Evolutionary conservation across 2,888 invertebrate species (phyloP).

Genomic region (Lasius fuliginosus): DNA sequence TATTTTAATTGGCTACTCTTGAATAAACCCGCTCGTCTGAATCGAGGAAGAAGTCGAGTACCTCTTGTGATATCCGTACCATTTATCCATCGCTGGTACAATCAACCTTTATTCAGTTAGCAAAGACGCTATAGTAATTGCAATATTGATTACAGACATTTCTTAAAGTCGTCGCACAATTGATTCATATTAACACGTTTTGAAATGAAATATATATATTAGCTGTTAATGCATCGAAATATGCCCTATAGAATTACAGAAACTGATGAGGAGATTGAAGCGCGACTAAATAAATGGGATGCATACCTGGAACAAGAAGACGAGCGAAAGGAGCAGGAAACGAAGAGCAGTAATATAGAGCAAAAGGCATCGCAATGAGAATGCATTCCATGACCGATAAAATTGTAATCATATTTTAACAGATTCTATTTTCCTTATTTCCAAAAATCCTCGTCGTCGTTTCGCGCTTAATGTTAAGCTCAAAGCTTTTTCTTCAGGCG

Average conservation of each 20-base stretch:
- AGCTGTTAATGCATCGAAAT: conserved; percentile 7
- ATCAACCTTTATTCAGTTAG: not conserved
- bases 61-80: not conserved
- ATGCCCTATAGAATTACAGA: conserved; percentile 90
- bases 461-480: conserved; percentile 25
- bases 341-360: not conserved
- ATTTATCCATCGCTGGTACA: conserved; percentile 19
- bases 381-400: conserved; percentile 8
- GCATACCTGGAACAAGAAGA: conserved; percentile 91
- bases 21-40: not conserved
- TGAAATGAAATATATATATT: not conserved
- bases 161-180: not conserved
- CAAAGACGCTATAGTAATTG: not conserved
- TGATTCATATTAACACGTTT: not conserved
- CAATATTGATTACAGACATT: not conserved
- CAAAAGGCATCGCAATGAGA: conserved; percentile 36
- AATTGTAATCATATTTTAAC: conserved; percentile 32
- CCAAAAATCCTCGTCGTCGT: not conserved
- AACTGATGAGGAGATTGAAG: conserved; percentile 94
- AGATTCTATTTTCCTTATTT: conserved; percentile 43
- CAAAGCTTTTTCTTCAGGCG: conserved; percentile 9
- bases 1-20: not conserved
- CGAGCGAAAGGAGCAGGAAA: conserved; percentile 67
- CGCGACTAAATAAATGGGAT: conserved; percentile 95
- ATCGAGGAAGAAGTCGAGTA: not conserved